These are phyloP conservation scores for Leptoteleia sp. DNA, from an alignment of 1,140 invertebrate species.

Conservation along the genomic window DNA sequence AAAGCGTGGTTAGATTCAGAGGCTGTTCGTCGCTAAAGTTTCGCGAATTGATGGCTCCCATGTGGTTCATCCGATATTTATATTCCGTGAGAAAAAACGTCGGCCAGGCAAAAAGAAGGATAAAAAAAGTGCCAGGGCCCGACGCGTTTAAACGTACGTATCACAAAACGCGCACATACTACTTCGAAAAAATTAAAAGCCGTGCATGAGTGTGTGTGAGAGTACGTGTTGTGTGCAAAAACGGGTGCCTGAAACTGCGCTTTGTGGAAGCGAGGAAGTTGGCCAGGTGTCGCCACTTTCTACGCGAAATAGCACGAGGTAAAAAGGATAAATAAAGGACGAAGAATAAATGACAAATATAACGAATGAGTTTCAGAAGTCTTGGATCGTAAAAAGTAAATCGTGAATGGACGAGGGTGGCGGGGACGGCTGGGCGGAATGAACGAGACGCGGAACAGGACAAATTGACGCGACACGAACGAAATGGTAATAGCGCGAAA, in stretches of 20 bases:
- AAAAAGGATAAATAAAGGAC: no score
- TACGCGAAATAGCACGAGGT: no score
- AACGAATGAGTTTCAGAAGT: no score
- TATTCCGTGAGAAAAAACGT: no score
- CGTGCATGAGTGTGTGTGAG: conserved; percentile 2
- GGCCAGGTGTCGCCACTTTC: no score
- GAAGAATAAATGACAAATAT: no score
- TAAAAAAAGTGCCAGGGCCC: no score
- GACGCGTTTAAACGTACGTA: conserved; percentile 6
- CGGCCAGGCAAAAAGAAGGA: no score
- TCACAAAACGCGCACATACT: conserved; percentile 36
- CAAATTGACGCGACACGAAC: conserved; percentile 1
- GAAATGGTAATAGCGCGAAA: conserved; percentile 3
- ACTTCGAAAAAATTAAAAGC: conserved; percentile 7
- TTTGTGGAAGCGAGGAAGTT: no score
- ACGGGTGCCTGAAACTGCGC: no score
- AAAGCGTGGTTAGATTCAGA: conserved; percentile 74
- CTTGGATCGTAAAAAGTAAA: conserved; percentile 6
- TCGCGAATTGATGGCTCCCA: conserved; percentile 68
- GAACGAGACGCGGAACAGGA: not conserved
- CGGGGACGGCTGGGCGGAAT: not conserved
- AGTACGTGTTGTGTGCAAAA: conserved; percentile 7
- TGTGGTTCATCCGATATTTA: no score
- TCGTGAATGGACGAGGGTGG: not conserved
- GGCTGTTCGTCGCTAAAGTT: conserved; percentile 73